A percentile compares a stretch with the other conserved stretches of the same genome.
These are phyloP conservation scores for Periophthalmus modestus DNA, from an alignment of 2,113 vertebrate genomes.

Conservation along the genomic window DNA sequence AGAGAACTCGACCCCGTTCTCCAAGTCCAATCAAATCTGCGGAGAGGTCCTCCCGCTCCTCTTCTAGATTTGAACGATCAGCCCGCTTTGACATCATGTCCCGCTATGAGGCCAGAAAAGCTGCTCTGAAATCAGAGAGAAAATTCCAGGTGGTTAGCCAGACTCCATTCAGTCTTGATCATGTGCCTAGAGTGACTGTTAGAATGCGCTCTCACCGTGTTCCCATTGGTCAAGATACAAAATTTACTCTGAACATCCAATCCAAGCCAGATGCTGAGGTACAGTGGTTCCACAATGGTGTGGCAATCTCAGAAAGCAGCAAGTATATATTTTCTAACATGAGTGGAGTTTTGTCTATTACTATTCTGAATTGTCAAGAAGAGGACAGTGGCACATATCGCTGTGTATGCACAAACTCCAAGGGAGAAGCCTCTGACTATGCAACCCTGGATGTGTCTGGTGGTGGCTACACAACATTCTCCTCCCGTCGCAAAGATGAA, in stretches of 20 bases:
- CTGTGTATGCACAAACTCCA: conserved; percentile 89
- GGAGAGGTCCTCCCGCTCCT: conserved; percentile 86
- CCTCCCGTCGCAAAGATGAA: conserved; percentile 89
- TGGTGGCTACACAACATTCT: conserved; percentile 88
- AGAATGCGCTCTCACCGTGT: conserved; percentile 97
- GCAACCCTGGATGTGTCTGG: conserved; percentile 91
- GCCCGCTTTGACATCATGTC: conserved; percentile 99
- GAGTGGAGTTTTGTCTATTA: conserved; percentile 90
- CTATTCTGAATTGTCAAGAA: conserved; percentile 88
- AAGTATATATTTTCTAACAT: conserved; percentile 90
- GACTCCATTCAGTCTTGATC: conserved; percentile 94
- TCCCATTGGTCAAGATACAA: conserved; percentile 88
- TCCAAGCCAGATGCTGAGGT: conserved; percentile 91
- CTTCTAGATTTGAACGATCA: conserved; percentile 95
- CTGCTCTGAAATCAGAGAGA: conserved; percentile 94
- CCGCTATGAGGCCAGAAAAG: conserved; percentile 95
- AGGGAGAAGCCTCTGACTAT: conserved; percentile 95
- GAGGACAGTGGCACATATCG: conserved; percentile 96
- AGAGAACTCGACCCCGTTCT: conserved; percentile 97
- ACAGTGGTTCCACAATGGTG: conserved; percentile 91
- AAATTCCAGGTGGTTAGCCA: conserved; percentile 94
- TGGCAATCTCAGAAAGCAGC: conserved; percentile 84
- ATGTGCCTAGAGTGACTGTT: conserved; percentile 90
- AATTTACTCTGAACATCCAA: conserved; percentile 94
- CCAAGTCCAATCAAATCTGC: conserved; percentile 93